Evolutionary conservation across 2,113 vertebrate genomes (phyloP).

Genomic region (Crotalus viridis): DNA sequence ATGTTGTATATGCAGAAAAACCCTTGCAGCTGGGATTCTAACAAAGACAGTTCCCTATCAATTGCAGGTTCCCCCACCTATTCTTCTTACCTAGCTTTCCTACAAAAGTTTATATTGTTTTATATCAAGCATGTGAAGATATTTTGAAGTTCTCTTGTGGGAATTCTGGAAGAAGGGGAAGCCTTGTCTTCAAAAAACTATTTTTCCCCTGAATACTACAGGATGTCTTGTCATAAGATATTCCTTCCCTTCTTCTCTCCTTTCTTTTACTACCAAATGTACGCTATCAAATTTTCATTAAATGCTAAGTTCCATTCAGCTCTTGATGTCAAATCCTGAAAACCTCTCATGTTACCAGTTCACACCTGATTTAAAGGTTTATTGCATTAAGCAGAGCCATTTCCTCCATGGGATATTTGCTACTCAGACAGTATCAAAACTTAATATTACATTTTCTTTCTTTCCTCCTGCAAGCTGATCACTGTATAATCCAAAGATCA

Average conservation of each 20-base stretch:
- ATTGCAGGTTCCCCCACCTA: neutral
- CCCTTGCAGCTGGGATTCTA: neutral
- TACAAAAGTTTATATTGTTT: neutral
- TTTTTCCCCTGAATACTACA: neutral
- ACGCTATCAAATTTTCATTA: neutral
- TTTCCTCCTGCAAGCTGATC: neutral
- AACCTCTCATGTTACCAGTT: neutral
- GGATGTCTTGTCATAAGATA: neutral
- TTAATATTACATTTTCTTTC: neutral
- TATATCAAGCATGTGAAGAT: neutral
- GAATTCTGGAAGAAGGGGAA: neutral
- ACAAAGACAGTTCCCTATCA: neutral
- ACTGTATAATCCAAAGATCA: neutral
- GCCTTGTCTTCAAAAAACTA: neutral
- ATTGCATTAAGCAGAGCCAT: neutral
- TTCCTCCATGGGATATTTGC: neutral
- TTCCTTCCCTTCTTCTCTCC: neutral
- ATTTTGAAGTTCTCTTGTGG: neutral
- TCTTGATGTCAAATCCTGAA: neutral
- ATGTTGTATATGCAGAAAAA: neutral
- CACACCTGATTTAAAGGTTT: neutral
- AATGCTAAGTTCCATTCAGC: neutral
- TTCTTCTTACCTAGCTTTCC: neutral
- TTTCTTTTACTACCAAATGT: neutral
- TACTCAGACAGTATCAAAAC: neutral